Evolutionary conservation across 2,113 vertebrate genomes (phyloP).

Genomic region (Cnemophilus loriae): DNA sequence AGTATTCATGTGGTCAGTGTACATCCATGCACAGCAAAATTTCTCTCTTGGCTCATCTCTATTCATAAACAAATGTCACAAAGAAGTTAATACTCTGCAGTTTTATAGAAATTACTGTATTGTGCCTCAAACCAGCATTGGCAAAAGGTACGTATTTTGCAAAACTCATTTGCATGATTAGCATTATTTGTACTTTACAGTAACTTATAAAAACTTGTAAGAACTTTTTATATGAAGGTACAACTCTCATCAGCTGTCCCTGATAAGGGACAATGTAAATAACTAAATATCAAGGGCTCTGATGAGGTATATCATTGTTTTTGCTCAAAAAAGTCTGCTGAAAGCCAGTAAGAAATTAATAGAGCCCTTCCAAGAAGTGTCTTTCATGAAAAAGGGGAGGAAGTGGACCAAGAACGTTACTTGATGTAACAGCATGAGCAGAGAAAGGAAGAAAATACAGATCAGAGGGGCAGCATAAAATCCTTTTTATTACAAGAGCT

Average conservation of each 20-base stretch:
- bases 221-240: not conserved
- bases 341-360: not conserved
- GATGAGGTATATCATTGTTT: not conserved
- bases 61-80: not conserved
- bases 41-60: not conserved
- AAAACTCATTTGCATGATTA: not conserved
- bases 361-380: not conserved
- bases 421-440: not conserved
- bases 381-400: not conserved
- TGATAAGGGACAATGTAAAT: not conserved
- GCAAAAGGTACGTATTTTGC: not conserved
- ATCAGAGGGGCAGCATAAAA: not conserved
- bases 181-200: not conserved
- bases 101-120: not conserved
- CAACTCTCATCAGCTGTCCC: not conserved
- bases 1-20: not conserved
- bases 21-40: not conserved
- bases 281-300: not conserved
- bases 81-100: not conserved
- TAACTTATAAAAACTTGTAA: not conserved
- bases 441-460: not conserved
- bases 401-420: not conserved
- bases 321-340: not conserved
- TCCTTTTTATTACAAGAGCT: not conserved
- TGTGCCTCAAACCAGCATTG: not conserved